Base-by-base conservation (phyloP, 1,140 invertebrate genomes). In the Zophobas atratus region DNA sequence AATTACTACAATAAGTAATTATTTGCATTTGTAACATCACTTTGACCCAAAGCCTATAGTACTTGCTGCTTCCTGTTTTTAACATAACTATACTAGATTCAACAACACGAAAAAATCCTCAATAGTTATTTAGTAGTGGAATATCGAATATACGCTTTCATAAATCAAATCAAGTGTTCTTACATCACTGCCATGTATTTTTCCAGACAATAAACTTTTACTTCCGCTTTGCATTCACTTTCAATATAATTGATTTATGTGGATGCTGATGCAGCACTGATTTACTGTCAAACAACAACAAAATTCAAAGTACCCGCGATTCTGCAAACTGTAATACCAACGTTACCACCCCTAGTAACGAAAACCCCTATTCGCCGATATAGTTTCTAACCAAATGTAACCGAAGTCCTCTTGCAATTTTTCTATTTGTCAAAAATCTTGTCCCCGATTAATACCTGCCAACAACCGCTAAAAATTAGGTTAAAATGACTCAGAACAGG, bases 401-500 rank as follows among this genome's bases (percentile, higher is more conserved):
- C 60, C 35, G 35, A 4, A 60, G 60, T 43, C n/a, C 8, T 43
- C 43, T 67, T 20, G 60, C 36, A 39, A 6, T 38, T 6, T 51
- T 51, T 67, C 20, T 41, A 67, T 43, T 67, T 67, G 60, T 67
- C 60, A 67, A 67, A 67, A 67, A 67, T 43, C 20, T 36, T 39
- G 2, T 5, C 43, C 39, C 6, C 36, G 5, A 4, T 38, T 46
- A 46, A 46, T 8, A 46, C 49, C 20, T 20, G 49, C n/a, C 34
- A 8, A 20, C 5, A 36, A 8, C 56, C 8, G 60, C n/a, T 33
- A 20, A 41, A 67, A 43, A 41, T 35, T 35, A 67, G 39, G n/a
- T 33, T 33, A 67, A 5, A 67, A 80, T 80, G 79, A 80, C 79
- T 41, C 79, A 80, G 73, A 80, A 80, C 73, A 78, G 79, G 79